Percentiles rank a stretch among this genome's conserved stretches.
These are phyloP conservation scores for Hydrozoanthus gracilis DNA, from an alignment of 92 coral and sea anemone species.

Conservation along the genomic window DNA sequence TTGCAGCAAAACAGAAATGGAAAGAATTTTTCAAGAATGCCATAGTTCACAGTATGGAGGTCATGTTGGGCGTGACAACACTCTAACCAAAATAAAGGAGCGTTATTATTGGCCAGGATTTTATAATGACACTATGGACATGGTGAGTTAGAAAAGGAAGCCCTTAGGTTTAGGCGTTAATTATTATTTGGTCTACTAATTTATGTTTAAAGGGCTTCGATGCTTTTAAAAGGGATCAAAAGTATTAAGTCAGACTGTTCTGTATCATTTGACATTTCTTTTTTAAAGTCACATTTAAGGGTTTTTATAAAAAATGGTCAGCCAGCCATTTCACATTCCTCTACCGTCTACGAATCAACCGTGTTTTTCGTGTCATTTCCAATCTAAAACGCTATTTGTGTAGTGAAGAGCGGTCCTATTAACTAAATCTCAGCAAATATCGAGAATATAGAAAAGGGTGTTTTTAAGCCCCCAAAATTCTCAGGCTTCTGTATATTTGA, in stretches of 20 bases:
- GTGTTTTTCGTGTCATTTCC: too few relatives aligned
- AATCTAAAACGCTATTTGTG: too few relatives aligned
- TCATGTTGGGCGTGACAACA: slow-evolving; percentile 51
- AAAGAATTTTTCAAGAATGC: slow-evolving; percentile 30
- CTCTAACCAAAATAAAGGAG: slow-evolving; percentile 31
- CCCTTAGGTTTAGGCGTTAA: too few relatives aligned
- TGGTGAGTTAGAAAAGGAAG: slow-evolving; percentile 3
- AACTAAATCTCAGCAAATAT: too few relatives aligned
- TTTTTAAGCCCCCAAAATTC: too few relatives aligned
- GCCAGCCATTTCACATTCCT: too few relatives aligned
- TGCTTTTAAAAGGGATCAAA: background rate
- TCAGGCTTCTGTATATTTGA: too few relatives aligned
- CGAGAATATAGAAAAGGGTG: too few relatives aligned
- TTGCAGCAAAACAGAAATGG: slow-evolving; percentile 8
- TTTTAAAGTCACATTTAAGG: slow-evolving; percentile 21
- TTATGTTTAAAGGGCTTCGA: slow-evolving; percentile 16
- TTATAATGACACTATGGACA: slow-evolving; percentile 28
- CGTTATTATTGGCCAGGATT: slow-evolving; percentile 50
- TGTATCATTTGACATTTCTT: background rate
- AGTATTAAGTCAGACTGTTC: slow-evolving; percentile 19
- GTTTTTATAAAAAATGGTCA: too few relatives aligned
- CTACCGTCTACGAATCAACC: too few relatives aligned
- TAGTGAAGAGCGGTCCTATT: too few relatives aligned
- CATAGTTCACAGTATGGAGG: slow-evolving; percentile 41
- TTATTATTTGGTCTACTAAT: slow-evolving; percentile 8